These are phyloP conservation scores for Esox lucius DNA, from an alignment of 2,797 vertebrate genomes.

Conservation along the genomic window DNA sequence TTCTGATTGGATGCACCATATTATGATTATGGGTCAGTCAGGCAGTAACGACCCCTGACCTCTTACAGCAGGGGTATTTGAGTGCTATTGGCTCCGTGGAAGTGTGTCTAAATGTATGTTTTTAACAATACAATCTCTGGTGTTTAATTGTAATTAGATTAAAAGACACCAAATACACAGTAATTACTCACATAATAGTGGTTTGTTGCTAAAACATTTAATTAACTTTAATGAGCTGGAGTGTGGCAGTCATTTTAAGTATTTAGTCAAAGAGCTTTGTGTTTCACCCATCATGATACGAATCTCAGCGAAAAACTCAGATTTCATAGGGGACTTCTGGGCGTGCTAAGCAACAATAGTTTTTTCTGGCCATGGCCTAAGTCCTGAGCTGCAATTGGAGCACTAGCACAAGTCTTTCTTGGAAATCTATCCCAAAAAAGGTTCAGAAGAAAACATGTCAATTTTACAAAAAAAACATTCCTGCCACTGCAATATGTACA, in stretches of 20 bases:
- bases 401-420: constrained; percentile 25
- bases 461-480: constrained; percentile 18
- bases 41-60: not conserved
- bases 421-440: constrained; percentile 24
- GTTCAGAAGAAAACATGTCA: constrained; percentile 11
- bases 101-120: not conserved
- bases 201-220: constrained; percentile 10
- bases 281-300: not conserved
- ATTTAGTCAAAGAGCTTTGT: constrained; percentile 9
- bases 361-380: not conserved
- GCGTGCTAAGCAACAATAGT: constrained; percentile 1
- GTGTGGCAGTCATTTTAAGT: constrained; percentile 7
- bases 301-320: constrained; percentile 18
- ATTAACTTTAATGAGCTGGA: not conserved
- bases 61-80: not conserved
- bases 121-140: not conserved
- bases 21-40: not conserved
- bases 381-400: not conserved
- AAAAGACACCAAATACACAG: not conserved
- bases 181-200: not conserved
- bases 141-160: not conserved
- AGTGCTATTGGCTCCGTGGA: not conserved
- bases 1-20: not conserved
- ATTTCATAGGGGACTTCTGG: constrained; percentile 23
- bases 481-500: constrained; percentile 23